These are phyloP conservation scores for Bombus huntii DNA, from an alignment of 1,140 invertebrate species.

Conservation along the genomic window DNA sequence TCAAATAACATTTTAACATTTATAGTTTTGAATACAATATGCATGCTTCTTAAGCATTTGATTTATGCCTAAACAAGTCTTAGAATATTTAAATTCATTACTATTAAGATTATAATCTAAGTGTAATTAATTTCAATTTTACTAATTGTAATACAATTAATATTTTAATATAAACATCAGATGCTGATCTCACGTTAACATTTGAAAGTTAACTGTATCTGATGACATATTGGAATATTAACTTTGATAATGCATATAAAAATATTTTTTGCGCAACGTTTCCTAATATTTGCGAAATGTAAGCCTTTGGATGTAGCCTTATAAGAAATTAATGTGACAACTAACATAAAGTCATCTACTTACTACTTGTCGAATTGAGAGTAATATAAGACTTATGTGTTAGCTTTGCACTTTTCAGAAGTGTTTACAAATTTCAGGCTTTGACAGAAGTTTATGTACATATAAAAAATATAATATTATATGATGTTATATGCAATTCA, in stretches of 20 bases:
- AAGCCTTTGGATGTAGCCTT: constrained; percentile 49
- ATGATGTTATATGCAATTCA: constrained; percentile 23
- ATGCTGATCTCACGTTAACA: constrained; percentile 71
- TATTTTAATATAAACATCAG: constrained; percentile 66
- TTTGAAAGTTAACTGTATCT: constrained; percentile 67
- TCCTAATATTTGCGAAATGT: constrained; percentile 55
- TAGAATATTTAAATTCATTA: constrained; percentile 60
- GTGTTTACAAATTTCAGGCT: constrained; percentile 25
- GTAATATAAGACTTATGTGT: constrained; percentile 41
- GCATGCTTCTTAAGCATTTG: constrained; percentile 51
- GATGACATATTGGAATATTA: constrained; percentile 60
- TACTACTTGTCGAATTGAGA: constrained; percentile 32
- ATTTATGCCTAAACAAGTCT: constrained; percentile 55
- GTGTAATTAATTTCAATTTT: constrained; percentile 52
- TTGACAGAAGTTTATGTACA: constrained; percentile 25
- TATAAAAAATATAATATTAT: constrained; percentile 29
- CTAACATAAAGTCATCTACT: constrained; percentile 46
- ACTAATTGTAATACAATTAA: constrained; percentile 53
- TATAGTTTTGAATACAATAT: constrained; percentile 38
- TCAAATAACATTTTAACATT: constrained; percentile 29
- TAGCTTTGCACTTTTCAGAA: constrained; percentile 49
- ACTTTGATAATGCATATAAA: constrained; percentile 46
- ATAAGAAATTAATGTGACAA: constrained; percentile 51
- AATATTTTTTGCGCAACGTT: constrained; percentile 60
- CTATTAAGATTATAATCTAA: constrained; percentile 50